Base-by-base conservation (phyloP, 1,140 invertebrate species). In the Trachelipus rathkii region DNA sequence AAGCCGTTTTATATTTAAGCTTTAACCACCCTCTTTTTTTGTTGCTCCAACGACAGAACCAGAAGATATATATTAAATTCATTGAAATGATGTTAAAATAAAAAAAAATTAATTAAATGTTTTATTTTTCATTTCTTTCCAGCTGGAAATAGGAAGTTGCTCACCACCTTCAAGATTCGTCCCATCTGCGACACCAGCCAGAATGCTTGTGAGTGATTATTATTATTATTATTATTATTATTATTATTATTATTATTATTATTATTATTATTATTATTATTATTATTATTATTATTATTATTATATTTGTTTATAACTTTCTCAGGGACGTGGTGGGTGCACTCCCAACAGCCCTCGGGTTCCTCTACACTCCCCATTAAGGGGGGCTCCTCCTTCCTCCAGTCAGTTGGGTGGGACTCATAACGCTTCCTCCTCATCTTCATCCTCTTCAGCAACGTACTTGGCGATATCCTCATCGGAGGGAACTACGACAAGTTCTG, bases 161-260 rank as follows among this genome's bases (percentile, higher is more conserved):
- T 78, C 83, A 76, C 23, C 74, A 43, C 76, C 84, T 83, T 10
- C 85, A 85, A 10, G 86, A 86, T 79, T 86, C 85, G 73, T 78
- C 43, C 80, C 80, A 33, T 70, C 78, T 23, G 76, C 78, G 44
- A 81, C 80, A 24, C 78, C 80, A 24, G 78, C 76, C 53, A 60
- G 81, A 69, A 79, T 79, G 75, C 72, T 81, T 67, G 79, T 77
- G 75, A 78, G 79, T 75, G 19, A 60, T 15, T n/a, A n/a, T 60
- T 15, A 60, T 15, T 60, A 3, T 60, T 4, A 4, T 15, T 60
- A 60, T 60, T n/a, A n/a, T 68, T 67, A 21, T 67, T 71, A 19
- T 5, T 50, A 0, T 60, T 60, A 13, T 46, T 53, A 21, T 73
- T 60, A 60, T 60, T 60, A 33, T 33, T 33, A 33, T 33, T 33